These are phyloP conservation scores for Cairina moschata DNA, from an alignment of 2,113 vertebrate genomes.

Conservation along the genomic window DNA sequence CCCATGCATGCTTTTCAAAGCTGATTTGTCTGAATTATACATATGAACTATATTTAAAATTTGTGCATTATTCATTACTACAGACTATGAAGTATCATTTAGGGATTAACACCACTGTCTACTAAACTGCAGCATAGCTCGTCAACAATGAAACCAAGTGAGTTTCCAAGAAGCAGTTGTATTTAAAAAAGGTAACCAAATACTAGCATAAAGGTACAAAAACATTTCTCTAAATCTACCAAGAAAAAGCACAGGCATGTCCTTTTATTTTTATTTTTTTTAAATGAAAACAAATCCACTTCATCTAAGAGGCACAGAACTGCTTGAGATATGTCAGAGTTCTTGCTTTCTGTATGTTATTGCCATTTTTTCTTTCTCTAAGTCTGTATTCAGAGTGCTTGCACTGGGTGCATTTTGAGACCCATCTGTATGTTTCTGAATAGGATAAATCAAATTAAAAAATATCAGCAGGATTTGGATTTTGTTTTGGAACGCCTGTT, in stretches of 20 bases:
- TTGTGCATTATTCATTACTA: constrained; percentile 26
- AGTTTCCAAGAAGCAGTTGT: not conserved
- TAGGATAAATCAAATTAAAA: not conserved
- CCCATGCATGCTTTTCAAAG: constrained; percentile 46
- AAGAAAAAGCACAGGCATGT: not conserved
- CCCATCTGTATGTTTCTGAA: not conserved
- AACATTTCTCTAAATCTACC: not conserved
- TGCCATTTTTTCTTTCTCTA: not conserved
- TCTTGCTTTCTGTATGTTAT: not conserved
- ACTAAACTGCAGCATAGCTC: not conserved
- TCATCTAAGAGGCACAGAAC: not conserved
- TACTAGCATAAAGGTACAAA: not conserved
- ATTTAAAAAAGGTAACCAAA: not conserved
- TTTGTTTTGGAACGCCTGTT: not conserved
- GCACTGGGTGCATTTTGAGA: not conserved
- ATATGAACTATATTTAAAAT: constrained; percentile 28
- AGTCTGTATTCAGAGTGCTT: not conserved
- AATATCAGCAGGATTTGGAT: not conserved
- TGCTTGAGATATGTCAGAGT: not conserved
- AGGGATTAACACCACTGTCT: constrained; percentile 14
- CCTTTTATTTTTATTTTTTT: not conserved
- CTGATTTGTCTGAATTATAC: constrained; percentile 23
- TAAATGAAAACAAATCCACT: constrained; percentile 14
- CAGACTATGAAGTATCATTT: constrained; percentile 28
- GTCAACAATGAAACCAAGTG: not conserved